These are phyloP conservation scores for Cremastobaeus sp. DNA, from an alignment of 2,888 invertebrate species.

Conservation along the genomic window DNA sequence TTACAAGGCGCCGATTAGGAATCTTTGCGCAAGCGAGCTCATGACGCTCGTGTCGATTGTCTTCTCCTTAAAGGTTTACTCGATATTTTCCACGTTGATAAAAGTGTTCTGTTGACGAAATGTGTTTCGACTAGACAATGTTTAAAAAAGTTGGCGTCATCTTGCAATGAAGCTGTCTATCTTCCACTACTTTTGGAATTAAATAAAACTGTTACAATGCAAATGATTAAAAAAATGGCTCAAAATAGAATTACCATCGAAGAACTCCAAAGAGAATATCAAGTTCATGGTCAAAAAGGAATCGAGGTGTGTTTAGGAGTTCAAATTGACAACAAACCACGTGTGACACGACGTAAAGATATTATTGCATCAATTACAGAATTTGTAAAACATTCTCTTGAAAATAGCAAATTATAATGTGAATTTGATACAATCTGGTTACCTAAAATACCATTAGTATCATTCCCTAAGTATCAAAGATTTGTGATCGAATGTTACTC, in stretches of 20 bases:
- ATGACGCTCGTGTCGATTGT: slow-evolving; percentile 16
- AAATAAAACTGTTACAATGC: background rate
- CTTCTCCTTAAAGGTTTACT: slow-evolving; percentile 3
- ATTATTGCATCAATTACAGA: background rate
- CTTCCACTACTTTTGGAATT: too few species aligned
- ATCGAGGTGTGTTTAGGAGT: slow-evolving; percentile 40
- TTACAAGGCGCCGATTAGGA: background rate
- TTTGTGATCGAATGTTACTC: too few species aligned
- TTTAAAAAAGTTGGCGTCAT: too few species aligned
- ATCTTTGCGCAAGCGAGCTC: background rate
- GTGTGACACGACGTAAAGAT: slow-evolving; percentile 11
- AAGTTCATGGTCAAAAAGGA: slow-evolving; percentile 19
- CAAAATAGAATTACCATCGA: slow-evolving; percentile 19
- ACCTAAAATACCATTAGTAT: too few species aligned
- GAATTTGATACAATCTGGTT: too few species aligned
- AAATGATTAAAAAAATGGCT: slow-evolving; percentile 34
- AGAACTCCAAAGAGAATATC: slow-evolving; percentile 17
- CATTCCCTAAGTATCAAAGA: too few species aligned
- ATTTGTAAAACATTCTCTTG: slow-evolving; percentile 1
- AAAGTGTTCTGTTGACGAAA: background rate
- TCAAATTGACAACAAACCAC: slow-evolving; percentile 25
- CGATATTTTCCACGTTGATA: slow-evolving; percentile 3
- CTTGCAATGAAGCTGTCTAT: too few species aligned
- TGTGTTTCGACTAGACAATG: background rate
- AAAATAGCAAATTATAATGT: too few species aligned